These are phyloP conservation scores for Anarhynchus alexandrinus DNA, from an alignment of 2,113 vertebrate genomes.

Conservation along the genomic window DNA sequence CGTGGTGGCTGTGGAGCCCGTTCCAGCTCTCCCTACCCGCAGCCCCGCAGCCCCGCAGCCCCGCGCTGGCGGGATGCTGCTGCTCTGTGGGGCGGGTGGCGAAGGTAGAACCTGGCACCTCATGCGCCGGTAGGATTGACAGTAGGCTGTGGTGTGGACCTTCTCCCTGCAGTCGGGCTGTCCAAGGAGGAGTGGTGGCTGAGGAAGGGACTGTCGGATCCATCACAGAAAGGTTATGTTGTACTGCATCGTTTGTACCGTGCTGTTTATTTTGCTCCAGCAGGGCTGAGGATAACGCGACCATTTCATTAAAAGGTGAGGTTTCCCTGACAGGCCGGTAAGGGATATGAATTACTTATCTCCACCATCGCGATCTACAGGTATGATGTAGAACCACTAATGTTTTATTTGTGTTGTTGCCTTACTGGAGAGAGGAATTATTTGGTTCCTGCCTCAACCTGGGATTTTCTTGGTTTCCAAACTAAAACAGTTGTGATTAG, in stretches of 20 bases:
- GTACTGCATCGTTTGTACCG: background rate
- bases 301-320: background rate
- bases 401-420: background rate
- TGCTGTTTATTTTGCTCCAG: background rate
- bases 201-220: background rate
- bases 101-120: background rate
- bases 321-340: background rate
- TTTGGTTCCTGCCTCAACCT: background rate
- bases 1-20: background rate
- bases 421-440: background rate
- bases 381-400: background rate
- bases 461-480: background rate
- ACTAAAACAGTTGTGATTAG: background rate
- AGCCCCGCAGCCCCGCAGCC: accelerated
- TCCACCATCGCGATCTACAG: background rate
- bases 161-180: background rate
- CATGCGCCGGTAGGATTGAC: accelerated
- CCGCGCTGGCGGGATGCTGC: too few relatives aligned
- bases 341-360: background rate
- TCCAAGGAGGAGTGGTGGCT: background rate
- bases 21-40: background rate
- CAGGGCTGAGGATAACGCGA: background rate
- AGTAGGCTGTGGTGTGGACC: accelerated
- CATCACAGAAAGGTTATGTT: background rate
- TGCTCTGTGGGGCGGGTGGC: too few relatives aligned